These are phyloP conservation scores for Lycia hirtaria DNA, from an alignment of 2,888 invertebrate species.

Conservation along the genomic window DNA sequence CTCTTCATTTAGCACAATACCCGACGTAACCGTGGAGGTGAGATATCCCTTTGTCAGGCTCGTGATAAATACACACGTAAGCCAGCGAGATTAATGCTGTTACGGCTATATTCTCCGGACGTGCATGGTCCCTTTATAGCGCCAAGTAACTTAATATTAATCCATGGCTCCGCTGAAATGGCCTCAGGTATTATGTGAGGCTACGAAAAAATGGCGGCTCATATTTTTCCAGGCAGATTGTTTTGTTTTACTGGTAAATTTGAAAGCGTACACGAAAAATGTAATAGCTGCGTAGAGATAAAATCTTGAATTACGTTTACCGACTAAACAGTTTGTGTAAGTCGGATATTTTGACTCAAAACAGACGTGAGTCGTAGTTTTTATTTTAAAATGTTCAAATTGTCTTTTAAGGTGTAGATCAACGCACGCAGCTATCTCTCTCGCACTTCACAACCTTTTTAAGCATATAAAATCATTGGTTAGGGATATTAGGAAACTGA, in stretches of 20 bases:
- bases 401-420: too few relatives aligned
- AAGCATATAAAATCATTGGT: too few relatives aligned
- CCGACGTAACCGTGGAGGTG: constrained; percentile 50
- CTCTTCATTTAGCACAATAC: constrained; percentile 57
- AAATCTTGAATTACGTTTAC: neutral
- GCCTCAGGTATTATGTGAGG: constrained; percentile 22
- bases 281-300: neutral
- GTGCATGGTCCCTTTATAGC: constrained; percentile 34
- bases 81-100: constrained; percentile 51
- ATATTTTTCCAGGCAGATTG: constrained; percentile 14
- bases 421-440: too few relatives aligned
- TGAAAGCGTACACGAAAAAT: constrained; percentile 5
- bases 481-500: too few relatives aligned
- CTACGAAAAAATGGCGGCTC: constrained; percentile 18
- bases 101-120: constrained; percentile 34
- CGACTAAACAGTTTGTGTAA: neutral
- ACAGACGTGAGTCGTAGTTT: too few relatives aligned
- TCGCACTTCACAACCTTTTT: too few relatives aligned
- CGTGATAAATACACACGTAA: constrained; percentile 57
- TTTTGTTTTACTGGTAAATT: constrained; percentile 14
- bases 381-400: too few relatives aligned
- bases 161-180: constrained; percentile 30
- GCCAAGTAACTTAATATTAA: constrained; percentile 33
- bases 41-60: constrained; percentile 55
- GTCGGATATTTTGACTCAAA: neutral